phyloP scores from a whole-genome alignment of 2,888 invertebrate genomes.

The Amiota mariae region DNA sequence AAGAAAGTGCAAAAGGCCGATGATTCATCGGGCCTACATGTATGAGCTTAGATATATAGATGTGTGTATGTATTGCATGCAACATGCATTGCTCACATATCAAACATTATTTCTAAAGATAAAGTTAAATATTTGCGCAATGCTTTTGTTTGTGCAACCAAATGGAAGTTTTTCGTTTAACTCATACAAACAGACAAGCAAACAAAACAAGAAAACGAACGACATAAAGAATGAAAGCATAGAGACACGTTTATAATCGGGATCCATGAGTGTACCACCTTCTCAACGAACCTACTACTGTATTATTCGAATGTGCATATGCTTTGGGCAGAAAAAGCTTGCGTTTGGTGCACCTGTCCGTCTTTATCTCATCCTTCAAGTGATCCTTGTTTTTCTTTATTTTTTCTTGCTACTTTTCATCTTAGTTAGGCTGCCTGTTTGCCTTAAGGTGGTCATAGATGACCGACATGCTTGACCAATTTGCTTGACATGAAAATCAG shows the following conservation, averaged over 20 bases:
- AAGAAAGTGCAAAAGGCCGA: too few species aligned
- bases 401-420: too few species aligned
- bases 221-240: not conserved
- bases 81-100: constrained; percentile 30
- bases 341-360: constrained; percentile 13
- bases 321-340: constrained; percentile 22
- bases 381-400: too few species aligned
- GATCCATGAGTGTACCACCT: not conserved
- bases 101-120: constrained; percentile 38
- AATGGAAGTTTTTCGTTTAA: constrained; percentile 28
- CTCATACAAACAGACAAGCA: constrained; percentile 5
- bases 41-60: not conserved
- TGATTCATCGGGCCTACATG: too few species aligned
- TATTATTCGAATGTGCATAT: too few species aligned
- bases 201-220: not conserved
- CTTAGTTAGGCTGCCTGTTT: too few species aligned
- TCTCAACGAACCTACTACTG: not conserved
- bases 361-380: not conserved
- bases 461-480: too few species aligned
- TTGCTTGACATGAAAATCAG: too few species aligned
- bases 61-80: constrained; percentile 15
- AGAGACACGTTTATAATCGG: not conserved
- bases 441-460: too few species aligned
- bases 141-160: constrained; percentile 4
- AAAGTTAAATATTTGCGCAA: constrained; percentile 57